A percentile compares a stretch with the other conserved stretches of the same genome.
Conservation (phyloP, 2,888 invertebrate genomes). For the Cantharis flavilabris region DNA sequence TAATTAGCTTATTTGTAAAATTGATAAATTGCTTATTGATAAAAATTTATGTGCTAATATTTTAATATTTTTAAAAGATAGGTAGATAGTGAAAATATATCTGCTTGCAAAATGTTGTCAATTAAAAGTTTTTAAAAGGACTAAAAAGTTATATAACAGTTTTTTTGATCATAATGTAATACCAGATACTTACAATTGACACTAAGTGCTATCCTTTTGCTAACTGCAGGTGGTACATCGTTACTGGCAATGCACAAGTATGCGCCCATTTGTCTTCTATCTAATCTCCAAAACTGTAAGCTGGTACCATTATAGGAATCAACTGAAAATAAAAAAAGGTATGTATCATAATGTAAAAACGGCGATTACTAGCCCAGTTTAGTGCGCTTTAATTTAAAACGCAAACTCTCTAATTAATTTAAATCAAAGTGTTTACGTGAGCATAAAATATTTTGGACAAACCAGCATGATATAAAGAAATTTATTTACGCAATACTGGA, state of each 20-base stretch:
- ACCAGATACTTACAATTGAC: conserved; percentile 82
- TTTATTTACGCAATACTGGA: background rate
- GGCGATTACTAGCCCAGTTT: background rate
- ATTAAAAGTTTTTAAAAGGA: no score
- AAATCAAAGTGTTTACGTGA: conserved; percentile 12
- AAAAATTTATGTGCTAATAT: no score
- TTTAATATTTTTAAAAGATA: no score
- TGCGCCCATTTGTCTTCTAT: conserved; percentile 88
- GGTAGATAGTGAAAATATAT: no score
- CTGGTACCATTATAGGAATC: conserved; percentile 78
- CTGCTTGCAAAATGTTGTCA: no score
- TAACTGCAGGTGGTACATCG: conserved; percentile 89
- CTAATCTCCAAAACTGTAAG: conserved; percentile 76
- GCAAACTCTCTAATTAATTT: conserved; percentile 8
- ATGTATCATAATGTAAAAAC: background rate
- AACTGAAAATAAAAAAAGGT: conserved; percentile 55
- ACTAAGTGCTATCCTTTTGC: conserved; percentile 83
- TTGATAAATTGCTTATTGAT: no score
- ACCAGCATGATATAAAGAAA: conserved; percentile 7
- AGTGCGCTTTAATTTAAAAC: conserved; percentile 4
- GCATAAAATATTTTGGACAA: conserved; percentile 7
- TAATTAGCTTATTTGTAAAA: no score
- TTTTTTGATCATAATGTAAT: no score
- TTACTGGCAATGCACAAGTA: conserved; percentile 92
- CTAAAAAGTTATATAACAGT: no score